phyloP scores from a whole-genome alignment of 1,140 invertebrate genomes.

The Samia ricini region DNA sequence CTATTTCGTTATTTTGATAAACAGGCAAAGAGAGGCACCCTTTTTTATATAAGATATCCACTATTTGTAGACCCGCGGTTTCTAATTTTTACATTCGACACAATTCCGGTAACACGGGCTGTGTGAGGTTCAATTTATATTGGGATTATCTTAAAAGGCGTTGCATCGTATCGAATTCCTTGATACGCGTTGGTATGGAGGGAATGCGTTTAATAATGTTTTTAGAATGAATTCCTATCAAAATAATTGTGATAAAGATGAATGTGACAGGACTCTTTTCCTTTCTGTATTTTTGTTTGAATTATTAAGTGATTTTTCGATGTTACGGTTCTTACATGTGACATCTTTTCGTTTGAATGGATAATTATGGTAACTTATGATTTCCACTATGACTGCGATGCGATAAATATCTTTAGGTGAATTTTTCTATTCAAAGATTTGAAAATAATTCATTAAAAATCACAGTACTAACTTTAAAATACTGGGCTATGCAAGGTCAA shows the following conservation, averaged over 20 bases:
- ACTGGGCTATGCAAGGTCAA: no score
- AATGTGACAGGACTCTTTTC: not conserved
- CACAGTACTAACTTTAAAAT: no score
- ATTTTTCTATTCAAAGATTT: no score
- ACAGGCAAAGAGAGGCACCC: not conserved
- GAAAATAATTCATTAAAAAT: no score
- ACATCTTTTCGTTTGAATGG: no score
- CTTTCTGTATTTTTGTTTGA: no score
- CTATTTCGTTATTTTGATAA: not conserved
- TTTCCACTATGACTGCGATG: no score
- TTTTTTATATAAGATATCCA: not conserved
- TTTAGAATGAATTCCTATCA: conserved; percentile 10
- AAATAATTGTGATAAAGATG: not conserved
- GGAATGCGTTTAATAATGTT: conserved; percentile 41
- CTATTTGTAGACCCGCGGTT: not conserved
- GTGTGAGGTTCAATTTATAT: not conserved
- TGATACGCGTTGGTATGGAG: conserved; percentile 44
- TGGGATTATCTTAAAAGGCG: conserved; percentile 29
- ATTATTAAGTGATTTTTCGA: no score
- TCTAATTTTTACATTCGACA: not conserved
- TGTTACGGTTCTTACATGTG: no score
- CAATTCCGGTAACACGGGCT: not conserved
- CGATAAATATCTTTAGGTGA: no score
- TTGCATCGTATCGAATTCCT: conserved; percentile 47
- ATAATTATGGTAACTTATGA: no score